A percentile compares a stretch with the other conserved stretches of the same genome.
phyloP scores from a whole-genome alignment of 2,797 vertebrate species.

The Enteromius afrohamiltoni region DNA sequence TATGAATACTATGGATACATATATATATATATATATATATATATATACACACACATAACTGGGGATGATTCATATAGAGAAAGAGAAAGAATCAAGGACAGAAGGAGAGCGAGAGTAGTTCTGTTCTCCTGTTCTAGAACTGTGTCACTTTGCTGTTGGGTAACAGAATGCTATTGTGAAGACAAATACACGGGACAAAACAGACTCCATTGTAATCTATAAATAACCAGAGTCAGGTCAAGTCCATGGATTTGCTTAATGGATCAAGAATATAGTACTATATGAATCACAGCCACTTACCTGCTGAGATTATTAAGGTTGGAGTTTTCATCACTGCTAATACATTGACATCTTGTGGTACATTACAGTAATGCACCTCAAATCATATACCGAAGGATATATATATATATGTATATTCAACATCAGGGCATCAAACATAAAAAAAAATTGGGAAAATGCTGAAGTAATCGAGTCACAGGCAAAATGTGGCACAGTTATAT shows the following conservation, averaged over 20 bases:
- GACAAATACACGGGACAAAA: background rate
- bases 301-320: background rate
- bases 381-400: background rate
- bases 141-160: conserved; percentile 11
- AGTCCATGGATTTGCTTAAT: conserved; percentile 6
- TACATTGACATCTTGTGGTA: conserved; percentile 74
- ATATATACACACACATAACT: background rate
- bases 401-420: background rate
- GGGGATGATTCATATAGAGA: background rate
- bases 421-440: background rate
- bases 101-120: conserved; percentile 22
- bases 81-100: conserved; percentile 3
- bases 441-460: background rate
- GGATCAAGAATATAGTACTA: background rate
- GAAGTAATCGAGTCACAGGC: background rate
- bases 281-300: conserved; percentile 14
- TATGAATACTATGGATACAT: background rate
- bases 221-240: background rate
- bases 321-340: conserved; percentile 27
- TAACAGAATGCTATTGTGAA: conserved; percentile 15
- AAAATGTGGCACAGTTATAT: background rate
- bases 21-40: background rate
- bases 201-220: background rate
- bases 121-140: conserved; percentile 9
- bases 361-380: conserved; percentile 30